Conservation (phyloP, 37 sponge, comb jelly and placozoan genomes). For the Hormiphora californensis region DNA sequence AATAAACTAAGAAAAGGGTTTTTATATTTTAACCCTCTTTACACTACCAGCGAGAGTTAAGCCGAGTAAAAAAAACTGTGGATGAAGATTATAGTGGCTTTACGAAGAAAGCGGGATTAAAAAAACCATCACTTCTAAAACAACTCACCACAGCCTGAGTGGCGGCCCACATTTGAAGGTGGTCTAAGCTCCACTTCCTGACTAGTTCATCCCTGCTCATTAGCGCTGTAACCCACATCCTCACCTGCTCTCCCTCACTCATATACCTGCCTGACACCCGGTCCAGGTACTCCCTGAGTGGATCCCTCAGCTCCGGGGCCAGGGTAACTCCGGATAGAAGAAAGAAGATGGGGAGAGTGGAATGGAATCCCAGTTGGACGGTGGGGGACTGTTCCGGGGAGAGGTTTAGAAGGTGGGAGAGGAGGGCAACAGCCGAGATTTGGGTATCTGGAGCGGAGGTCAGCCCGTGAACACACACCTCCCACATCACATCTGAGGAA, state of each 20-base stretch:
- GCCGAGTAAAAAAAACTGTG: too few species aligned
- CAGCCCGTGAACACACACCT: constrained; percentile 48
- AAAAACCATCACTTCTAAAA: too few species aligned
- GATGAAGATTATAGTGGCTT: too few species aligned
- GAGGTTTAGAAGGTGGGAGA: constrained; percentile 2
- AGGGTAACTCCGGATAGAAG: neutral
- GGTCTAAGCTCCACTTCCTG: neutral
- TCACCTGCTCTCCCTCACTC: constrained; percentile 17
- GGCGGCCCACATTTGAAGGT: constrained; percentile 18
- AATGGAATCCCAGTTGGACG: constrained; percentile 1
- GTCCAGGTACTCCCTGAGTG: neutral
- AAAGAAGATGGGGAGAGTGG: constrained; percentile 13
- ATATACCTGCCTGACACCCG: neutral
- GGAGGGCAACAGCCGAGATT: neutral
- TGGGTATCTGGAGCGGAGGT: constrained; percentile 1
- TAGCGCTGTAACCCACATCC: constrained; percentile 15
- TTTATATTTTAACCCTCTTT: too few species aligned
- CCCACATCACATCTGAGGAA: constrained; percentile 39
- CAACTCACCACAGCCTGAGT: constrained; percentile 36
- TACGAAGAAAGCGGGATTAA: too few species aligned
- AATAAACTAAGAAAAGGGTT: too few species aligned
- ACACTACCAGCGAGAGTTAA: too few species aligned
- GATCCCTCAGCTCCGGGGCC: constrained; percentile 5
- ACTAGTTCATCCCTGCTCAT: neutral
- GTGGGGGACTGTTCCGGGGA: neutral